Evolutionary conservation across 2,888 invertebrate species (phyloP).

Genomic region (Axea sp.): DNA sequence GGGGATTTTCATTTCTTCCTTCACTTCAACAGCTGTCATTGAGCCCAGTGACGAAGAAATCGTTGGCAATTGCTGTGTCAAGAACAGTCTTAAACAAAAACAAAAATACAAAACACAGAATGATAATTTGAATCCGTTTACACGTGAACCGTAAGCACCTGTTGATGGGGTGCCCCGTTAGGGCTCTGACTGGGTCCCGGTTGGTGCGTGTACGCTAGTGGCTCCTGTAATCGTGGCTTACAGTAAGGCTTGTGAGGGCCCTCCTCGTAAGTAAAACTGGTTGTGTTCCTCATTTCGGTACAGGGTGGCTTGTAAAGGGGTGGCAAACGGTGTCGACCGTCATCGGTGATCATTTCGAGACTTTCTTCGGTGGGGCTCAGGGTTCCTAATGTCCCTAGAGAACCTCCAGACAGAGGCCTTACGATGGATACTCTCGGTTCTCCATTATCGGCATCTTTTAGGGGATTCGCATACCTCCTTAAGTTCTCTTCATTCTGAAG

Average conservation of each 20-base stretch:
- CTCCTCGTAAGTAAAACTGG: slow-evolving; percentile 80
- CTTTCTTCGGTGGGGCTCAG: slow-evolving; percentile 81
- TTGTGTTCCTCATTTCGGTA: slow-evolving; percentile 90
- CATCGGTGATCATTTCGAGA: slow-evolving; percentile 83
- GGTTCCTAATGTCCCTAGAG: slow-evolving; percentile 79
- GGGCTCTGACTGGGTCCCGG: slow-evolving; percentile 75
- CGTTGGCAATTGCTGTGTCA: slow-evolving; percentile 7
- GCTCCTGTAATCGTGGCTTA: slow-evolving; percentile 76
- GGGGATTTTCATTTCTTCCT: not conserved
- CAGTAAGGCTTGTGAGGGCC: slow-evolving; percentile 77
- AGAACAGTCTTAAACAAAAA: slow-evolving; percentile 37
- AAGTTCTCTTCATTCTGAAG: slow-evolving; percentile 94
- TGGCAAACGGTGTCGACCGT: slow-evolving; percentile 80
- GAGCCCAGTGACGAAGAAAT: not conserved
- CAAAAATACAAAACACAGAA: slow-evolving; percentile 33
- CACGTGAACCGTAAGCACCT: slow-evolving; percentile 78
- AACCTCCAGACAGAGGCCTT: slow-evolving; percentile 79
- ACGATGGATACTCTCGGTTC: slow-evolving; percentile 81
- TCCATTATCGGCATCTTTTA: slow-evolving; percentile 83
- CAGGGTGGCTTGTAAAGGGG: slow-evolving; percentile 91
- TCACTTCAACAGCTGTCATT: not conserved
- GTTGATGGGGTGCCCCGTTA: slow-evolving; percentile 69
- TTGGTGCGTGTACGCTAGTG: slow-evolving; percentile 71
- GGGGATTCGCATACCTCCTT: slow-evolving; percentile 89
- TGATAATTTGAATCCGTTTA: slow-evolving; percentile 61